Percentiles rank a stretch among this genome's conserved stretches.
Evolutionary conservation across 1,140 invertebrate species (phyloP).

Genomic region (Sycophila sp.): DNA sequence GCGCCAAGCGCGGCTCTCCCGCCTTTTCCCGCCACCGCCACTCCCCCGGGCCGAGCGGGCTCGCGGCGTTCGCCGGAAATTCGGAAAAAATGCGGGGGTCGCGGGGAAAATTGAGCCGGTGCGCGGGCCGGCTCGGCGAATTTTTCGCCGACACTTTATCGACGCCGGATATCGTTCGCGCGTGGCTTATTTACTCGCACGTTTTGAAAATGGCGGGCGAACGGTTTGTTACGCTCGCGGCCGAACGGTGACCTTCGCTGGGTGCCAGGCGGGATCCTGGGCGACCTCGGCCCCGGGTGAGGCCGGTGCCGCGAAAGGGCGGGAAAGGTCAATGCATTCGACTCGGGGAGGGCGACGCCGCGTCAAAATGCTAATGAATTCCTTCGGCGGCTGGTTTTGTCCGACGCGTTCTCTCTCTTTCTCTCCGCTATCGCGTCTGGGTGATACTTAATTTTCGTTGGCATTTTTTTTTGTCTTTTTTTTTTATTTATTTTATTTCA

Average conservation of each 20-base stretch:
- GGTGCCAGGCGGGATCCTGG: no score
- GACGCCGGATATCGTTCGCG: background rate
- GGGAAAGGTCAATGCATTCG: slow-evolving; percentile 28
- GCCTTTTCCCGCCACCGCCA: background rate
- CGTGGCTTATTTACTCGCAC: background rate
- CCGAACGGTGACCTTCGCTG: background rate
- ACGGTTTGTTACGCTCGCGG: background rate
- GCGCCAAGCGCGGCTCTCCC: background rate
- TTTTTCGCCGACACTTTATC: background rate
- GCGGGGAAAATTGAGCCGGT: background rate
- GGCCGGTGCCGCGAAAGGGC: slow-evolving; percentile 20
- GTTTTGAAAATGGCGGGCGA: slow-evolving; percentile 32
- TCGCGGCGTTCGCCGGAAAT: background rate
- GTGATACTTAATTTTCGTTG: background rate
- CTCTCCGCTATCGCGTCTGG: background rate
- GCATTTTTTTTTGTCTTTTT: background rate
- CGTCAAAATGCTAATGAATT: slow-evolving; percentile 26
- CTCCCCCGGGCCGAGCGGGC: no score
- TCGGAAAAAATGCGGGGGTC: background rate
- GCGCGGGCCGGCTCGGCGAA: background rate
- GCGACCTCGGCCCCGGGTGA: no score
- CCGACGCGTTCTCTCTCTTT: background rate
- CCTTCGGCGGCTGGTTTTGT: background rate
- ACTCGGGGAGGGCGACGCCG: slow-evolving; percentile 19
- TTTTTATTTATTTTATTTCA: background rate